Conservation (phyloP, 2,113 vertebrate genomes). For the Perognathus longimembris region DNA sequence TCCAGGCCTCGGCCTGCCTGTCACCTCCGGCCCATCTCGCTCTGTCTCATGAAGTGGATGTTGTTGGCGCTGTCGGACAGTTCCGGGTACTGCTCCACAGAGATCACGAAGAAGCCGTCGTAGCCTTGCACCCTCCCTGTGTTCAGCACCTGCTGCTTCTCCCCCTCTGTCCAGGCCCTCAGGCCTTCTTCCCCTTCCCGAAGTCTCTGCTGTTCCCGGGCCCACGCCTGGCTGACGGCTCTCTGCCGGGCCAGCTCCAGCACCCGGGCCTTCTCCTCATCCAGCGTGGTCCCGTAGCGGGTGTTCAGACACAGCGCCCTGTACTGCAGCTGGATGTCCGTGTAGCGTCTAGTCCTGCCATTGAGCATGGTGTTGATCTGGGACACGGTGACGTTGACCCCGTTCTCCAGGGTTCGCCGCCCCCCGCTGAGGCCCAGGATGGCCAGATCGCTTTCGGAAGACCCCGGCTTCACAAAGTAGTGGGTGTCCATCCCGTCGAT, state of each 20-base stretch:
- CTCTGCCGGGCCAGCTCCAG: slow-evolving; percentile 95
- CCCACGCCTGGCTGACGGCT: slow-evolving; percentile 93
- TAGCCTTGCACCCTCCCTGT: slow-evolving; percentile 95
- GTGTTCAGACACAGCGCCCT: slow-evolving; percentile 92
- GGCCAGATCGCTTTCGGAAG: slow-evolving; percentile 93
- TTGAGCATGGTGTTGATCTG: slow-evolving; percentile 95
- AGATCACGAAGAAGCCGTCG: slow-evolving; percentile 96
- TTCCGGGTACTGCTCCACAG: slow-evolving; percentile 98
- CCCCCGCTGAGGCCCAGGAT: slow-evolving; percentile 96
- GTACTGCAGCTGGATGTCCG: slow-evolving; percentile 94
- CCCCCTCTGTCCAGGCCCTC: slow-evolving; percentile 96
- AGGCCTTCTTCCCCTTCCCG: slow-evolving; percentile 96
- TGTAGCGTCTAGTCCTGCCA: slow-evolving; percentile 97
- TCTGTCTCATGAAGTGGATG: slow-evolving; percentile 99
- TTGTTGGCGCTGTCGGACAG: slow-evolving; percentile 98
- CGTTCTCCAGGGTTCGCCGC: slow-evolving; percentile 95
- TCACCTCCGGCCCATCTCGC: slow-evolving; percentile 99
- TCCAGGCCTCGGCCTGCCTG: slow-evolving; percentile 90
- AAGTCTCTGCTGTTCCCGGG: slow-evolving; percentile 94
- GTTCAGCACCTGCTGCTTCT: slow-evolving; percentile 96
- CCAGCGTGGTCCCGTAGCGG: slow-evolving; percentile 95
- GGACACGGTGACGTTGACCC: slow-evolving; percentile 97
- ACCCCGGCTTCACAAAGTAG: slow-evolving; percentile 95
- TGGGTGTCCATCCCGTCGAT: slow-evolving; percentile 93
- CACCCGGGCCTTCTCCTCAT: slow-evolving; percentile 95